Evolutionary conservation across 2,888 invertebrate species (phyloP).

Genomic region (Pristionchus exspectatus): DNA sequence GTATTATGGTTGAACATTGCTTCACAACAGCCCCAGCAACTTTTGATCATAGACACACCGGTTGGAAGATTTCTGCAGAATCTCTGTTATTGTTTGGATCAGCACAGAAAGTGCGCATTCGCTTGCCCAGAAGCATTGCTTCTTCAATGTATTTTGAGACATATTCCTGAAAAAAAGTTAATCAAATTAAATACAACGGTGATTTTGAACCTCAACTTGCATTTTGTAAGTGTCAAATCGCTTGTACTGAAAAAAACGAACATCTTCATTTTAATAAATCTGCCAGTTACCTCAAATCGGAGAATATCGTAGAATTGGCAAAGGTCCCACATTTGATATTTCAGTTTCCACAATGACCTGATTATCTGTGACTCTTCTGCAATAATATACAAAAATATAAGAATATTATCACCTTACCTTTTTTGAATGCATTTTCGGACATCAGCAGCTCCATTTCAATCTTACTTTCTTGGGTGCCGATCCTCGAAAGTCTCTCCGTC

Average conservation of each 20-base stretch:
- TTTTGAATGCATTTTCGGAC: not conserved
- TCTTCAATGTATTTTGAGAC: not conserved
- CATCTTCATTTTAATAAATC: not conserved
- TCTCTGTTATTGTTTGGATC: not conserved
- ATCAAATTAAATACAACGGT: not conserved
- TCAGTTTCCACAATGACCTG: not conserved
- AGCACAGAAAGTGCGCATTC: not conserved
- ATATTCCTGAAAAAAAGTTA: not conserved
- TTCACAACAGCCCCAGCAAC: too few species aligned
- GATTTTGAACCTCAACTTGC: not conserved
- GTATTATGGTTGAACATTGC: too few species aligned
- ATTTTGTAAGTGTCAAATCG: not conserved
- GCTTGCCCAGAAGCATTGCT: not conserved
- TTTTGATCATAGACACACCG: not conserved
- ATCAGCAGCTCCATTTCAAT: not conserved
- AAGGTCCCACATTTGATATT: not conserved
- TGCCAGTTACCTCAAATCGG: not conserved
- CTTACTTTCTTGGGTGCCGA: not conserved
- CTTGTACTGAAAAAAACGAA: not conserved
- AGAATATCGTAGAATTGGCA: not conserved
- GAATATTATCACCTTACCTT: not conserved
- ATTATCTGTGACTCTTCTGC: not conserved
- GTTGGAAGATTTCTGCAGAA: not conserved
- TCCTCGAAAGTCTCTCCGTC: not conserved
- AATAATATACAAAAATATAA: not conserved